Evolutionary conservation across 2,888 invertebrate species (phyloP), one percentile per base, ranked within the genome.

Genomic region (Hyposoter didymator): DNA sequence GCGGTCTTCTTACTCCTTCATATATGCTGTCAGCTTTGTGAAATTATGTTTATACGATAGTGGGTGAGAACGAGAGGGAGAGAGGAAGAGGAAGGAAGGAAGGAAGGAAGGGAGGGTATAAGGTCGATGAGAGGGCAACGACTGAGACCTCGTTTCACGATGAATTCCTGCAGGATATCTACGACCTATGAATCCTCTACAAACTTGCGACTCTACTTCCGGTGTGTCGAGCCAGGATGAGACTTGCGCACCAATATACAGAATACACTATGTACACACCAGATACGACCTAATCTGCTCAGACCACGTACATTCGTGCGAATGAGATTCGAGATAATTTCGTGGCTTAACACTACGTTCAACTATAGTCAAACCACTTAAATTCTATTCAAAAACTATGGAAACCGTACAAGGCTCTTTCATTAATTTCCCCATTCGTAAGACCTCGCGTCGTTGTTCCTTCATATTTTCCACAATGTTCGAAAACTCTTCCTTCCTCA

Each of bases 121-220:
- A 64, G 32, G 14, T 28, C 32, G 35, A 59, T 22, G 52, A 76
- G 52, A 83, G 17, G 49, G 55, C 45, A 74, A 62, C 59, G 70
- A 64, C 64, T 72, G 55, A 72, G 80, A 80, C 84, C 84, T 47
- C 67, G 84, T 84, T 84, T 66, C 55, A 80, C 80, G 76, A 84
- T 80, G 76, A 75, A 76, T 84, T 84, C 76, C 75, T 76, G 47
- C 55, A 76, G 39, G 55, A 62, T 76, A 75, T 74, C 47, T 52
- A 43, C 64, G 39, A 79, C 72, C 72, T 72, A 49, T 64, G 45
- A 80, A 76, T 80, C 80, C 66, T 84, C 70, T 8, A 66, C 52
- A 52, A 70, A 70, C 59, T 75, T 80, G 52, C 47, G 70, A 70
- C 52, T 84, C 70, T 75, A 70, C 64, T 32, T 75, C 39, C 78